phyloP scores from a whole-genome alignment of 2,888 invertebrate species.

The Euzophera pinguis region DNA sequence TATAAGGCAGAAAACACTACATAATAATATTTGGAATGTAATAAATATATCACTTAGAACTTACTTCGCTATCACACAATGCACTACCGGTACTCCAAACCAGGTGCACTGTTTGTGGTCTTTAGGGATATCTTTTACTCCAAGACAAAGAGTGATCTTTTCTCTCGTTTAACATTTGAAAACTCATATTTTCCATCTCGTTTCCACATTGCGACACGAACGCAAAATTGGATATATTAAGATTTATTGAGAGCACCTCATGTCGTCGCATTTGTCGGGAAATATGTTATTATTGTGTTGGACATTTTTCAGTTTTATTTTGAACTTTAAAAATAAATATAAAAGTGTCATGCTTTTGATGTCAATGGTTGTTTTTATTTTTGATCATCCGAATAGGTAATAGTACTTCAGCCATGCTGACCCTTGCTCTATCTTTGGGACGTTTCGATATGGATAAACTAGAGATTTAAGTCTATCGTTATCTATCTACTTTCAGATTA shows the following conservation, averaged over 20 bases:
- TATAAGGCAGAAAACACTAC: too few species aligned
- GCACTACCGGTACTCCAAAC: not conserved
- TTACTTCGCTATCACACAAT: not conserved
- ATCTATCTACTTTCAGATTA: too few species aligned
- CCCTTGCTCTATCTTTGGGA: too few species aligned
- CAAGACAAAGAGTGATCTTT: slow-evolving; percentile 7
- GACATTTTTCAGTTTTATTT: not conserved
- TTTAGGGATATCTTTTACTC: not conserved
- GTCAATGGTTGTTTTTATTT: too few species aligned
- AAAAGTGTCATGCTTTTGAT: too few species aligned
- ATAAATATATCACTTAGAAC: not conserved
- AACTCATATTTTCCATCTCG: slow-evolving; percentile 1
- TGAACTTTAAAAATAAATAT: not conserved
- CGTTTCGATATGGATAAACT: too few species aligned
- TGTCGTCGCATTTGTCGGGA: slow-evolving; percentile 6
- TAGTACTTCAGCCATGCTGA: too few species aligned
- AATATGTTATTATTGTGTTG: slow-evolving; percentile 14
- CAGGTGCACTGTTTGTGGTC: slow-evolving; percentile 5
- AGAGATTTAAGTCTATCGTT: too few species aligned
- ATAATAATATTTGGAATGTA: too few species aligned
- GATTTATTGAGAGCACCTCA: slow-evolving; percentile 12
- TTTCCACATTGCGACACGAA: slow-evolving; percentile 5
- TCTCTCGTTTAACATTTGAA: not conserved
- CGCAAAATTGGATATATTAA: slow-evolving; percentile 14
- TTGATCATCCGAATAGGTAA: too few species aligned